Evolutionary conservation across 2,888 invertebrate genomes (phyloP).

Genomic region (Plutella xylostella): DNA sequence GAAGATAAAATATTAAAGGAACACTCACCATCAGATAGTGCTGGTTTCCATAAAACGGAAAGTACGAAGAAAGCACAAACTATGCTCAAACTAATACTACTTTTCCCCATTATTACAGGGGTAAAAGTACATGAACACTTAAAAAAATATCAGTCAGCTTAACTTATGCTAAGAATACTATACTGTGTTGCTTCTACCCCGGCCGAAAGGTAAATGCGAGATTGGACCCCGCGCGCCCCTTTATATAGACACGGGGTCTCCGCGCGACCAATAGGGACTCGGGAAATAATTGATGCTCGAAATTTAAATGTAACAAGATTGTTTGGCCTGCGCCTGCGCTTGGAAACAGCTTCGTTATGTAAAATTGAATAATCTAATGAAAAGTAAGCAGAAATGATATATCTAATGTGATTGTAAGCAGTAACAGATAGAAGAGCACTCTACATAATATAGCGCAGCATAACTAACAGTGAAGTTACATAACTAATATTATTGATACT

Average conservation of each 20-base stretch:
- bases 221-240: conserved; percentile 14
- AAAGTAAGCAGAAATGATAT: no score
- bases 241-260: conserved; percentile 40
- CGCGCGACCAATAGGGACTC: conserved; percentile 18
- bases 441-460: no score
- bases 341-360: no score
- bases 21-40: conserved; percentile 43
- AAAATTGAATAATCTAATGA: no score
- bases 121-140: conserved; percentile 35
- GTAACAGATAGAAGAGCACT: no score
- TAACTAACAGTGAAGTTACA: no score
- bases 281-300: not conserved
- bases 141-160: conserved; percentile 42
- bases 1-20: conserved; percentile 14
- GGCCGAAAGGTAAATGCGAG: conserved; percentile 47
- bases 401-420: no score
- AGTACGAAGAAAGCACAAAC: conserved; percentile 50
- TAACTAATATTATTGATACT: no score
- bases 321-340: no score
- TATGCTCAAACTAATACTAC: conserved; percentile 42
- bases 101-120: conserved; percentile 54
- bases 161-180: conserved; percentile 46
- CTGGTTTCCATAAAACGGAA: conserved; percentile 59
- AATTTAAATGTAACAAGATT: no score
- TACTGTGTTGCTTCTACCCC: conserved; percentile 34